Percentiles rank a stretch among this genome's conserved stretches.
phyloP scores from a whole-genome alignment of 2,113 vertebrate species.

The Shinisaurus crocodilurus region DNA sequence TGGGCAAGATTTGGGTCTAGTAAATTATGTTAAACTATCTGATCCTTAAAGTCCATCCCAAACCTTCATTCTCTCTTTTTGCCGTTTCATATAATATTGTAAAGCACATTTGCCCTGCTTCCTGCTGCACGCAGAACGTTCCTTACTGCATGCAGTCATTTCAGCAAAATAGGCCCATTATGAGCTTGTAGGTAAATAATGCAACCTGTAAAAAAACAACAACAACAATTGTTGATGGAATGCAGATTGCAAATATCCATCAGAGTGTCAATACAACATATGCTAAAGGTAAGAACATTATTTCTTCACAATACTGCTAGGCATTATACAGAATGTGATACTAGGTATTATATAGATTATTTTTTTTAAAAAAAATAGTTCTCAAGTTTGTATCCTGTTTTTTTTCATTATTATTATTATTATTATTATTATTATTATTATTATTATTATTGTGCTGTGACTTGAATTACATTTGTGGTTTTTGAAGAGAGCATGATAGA shows the following conservation, averaged over 20 bases:
- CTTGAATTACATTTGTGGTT: constrained; percentile 16
- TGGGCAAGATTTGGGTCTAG: too few relatives aligned
- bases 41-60: too few relatives aligned
- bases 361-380: constrained; percentile 6
- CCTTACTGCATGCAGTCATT: constrained; percentile 30
- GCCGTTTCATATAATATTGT: background rate
- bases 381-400: background rate
- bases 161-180: constrained; percentile 13
- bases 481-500: background rate
- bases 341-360: constrained; percentile 3
- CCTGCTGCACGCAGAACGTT: background rate
- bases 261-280: constrained; percentile 8
- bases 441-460: constrained; percentile 11
- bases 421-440: too few relatives aligned
- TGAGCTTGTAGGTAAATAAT: constrained; percentile 30
- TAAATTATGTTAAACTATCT: too few relatives aligned
- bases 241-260: background rate
- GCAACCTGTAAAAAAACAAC: constrained; percentile 5
- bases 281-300: constrained; percentile 16
- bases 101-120: background rate
- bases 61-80: background rate
- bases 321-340: background rate
- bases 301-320: constrained; percentile 31
- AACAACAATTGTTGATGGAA: constrained; percentile 31
- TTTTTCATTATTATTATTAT: too few relatives aligned